Conservation (phyloP, 2,888 invertebrate species). For the Alsophila aescularia region DNA sequence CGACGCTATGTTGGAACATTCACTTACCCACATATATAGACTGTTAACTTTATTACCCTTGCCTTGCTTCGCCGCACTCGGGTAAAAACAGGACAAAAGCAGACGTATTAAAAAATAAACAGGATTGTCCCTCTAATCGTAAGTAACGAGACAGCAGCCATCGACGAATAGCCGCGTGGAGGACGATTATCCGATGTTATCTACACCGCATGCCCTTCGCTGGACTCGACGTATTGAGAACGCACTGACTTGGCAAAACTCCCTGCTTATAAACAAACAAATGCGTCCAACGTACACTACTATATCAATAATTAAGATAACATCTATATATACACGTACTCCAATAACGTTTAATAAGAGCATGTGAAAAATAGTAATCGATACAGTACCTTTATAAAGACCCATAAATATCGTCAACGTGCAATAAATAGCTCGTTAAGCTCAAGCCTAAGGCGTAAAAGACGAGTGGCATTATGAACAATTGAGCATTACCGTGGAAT, state of each 20-base stretch:
- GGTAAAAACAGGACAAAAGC: background rate
- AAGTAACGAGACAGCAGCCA: constrained; percentile 66
- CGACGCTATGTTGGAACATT: too few species aligned
- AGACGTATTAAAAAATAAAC: constrained; percentile 39
- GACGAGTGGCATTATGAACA: constrained; percentile 45
- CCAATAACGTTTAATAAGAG: constrained; percentile 39
- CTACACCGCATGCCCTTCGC: constrained; percentile 53
- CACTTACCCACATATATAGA: too few species aligned
- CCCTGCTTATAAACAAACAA: constrained; percentile 21
- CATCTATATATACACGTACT: constrained; percentile 12
- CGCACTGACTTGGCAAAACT: constrained; percentile 12
- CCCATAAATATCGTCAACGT: constrained; percentile 52
- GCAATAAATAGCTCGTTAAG: constrained; percentile 61
- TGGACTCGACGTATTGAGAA: constrained; percentile 41
- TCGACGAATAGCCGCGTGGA: constrained; percentile 66
- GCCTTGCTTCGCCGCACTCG: too few species aligned
- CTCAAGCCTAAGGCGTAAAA: constrained; percentile 49
- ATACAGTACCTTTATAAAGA: constrained; percentile 49
- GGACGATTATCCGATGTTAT: constrained; percentile 68
- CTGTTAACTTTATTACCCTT: too few species aligned
- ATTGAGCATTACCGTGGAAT: constrained; percentile 39
- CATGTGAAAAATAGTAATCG: constrained; percentile 49
- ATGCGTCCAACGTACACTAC: background rate
- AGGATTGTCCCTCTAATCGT: constrained; percentile 54
- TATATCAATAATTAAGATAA: constrained; percentile 17